Conservation (phyloP, 2,113 vertebrate genomes). For the Pollimyrus isidori region DNA sequence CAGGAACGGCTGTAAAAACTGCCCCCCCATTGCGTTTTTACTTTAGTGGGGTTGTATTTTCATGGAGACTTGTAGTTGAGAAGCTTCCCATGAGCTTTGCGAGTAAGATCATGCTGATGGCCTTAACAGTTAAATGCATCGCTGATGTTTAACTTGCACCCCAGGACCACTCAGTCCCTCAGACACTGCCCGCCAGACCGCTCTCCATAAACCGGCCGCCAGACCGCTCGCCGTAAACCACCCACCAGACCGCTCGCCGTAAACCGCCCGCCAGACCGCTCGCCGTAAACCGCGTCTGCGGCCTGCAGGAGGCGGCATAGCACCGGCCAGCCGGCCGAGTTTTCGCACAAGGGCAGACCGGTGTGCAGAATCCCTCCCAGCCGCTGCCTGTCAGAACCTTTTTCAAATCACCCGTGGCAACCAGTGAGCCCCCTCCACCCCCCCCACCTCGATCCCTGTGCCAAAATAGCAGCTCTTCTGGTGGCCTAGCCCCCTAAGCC, state of each 20-base stretch:
- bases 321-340: not conserved
- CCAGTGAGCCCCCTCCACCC: not conserved
- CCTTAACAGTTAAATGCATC: not conserved
- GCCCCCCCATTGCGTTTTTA: not conserved
- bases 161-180: not conserved
- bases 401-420: slow-evolving; percentile 8
- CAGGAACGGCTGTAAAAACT: not conserved
- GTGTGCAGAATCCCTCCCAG: not conserved
- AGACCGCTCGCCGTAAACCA: too few relatives aligned
- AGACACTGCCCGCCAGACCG: not conserved
- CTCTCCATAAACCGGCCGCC: too few relatives aligned
- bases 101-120: not conserved
- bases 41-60: not conserved
- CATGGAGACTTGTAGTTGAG: not conserved
- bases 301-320: not conserved
- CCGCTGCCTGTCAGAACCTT: not conserved
- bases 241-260: too few relatives aligned
- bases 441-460: not conserved
- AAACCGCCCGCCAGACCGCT: not conserved
- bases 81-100: not conserved
- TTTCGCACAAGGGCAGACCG: not conserved
- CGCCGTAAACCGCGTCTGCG: not conserved
- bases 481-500: slow-evolving; percentile 21
- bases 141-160: not conserved
- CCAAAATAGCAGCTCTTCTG: slow-evolving; percentile 10